These are phyloP conservation scores for Apoda limacodes DNA, from an alignment of 2,888 invertebrate species.

Conservation along the genomic window DNA sequence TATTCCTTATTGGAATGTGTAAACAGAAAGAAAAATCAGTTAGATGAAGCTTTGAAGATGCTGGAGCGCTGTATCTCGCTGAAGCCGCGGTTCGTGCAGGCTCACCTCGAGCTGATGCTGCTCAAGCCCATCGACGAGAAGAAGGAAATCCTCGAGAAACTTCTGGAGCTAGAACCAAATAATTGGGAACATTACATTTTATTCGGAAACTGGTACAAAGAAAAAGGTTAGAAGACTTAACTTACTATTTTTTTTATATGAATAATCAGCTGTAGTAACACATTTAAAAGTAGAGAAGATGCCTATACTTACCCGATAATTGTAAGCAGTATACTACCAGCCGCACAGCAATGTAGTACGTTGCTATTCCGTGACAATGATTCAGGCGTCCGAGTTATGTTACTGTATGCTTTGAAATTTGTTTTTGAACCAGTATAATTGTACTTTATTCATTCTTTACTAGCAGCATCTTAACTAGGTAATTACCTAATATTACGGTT, in stretches of 20 bases:
- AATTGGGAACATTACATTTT: slow-evolving; percentile 78
- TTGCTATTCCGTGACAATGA: background rate
- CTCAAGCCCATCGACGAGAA: slow-evolving; percentile 64
- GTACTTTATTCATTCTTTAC: too few relatives aligned
- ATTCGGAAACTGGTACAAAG: slow-evolving; percentile 78
- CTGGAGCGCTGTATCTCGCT: slow-evolving; percentile 74
- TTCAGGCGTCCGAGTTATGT: too few relatives aligned
- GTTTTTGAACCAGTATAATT: too few relatives aligned
- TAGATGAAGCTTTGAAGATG: slow-evolving; percentile 74
- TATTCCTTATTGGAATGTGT: too few relatives aligned
- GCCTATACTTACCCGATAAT: too few relatives aligned
- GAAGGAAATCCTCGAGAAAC: slow-evolving; percentile 69
- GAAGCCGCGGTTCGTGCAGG: slow-evolving; percentile 77
- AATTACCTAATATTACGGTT: too few relatives aligned
- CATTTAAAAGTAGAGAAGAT: too few relatives aligned
- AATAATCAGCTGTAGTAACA: too few relatives aligned
- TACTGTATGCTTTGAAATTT: background rate
- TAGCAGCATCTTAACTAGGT: too few relatives aligned
- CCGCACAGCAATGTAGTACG: too few relatives aligned
- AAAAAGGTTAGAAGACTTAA: slow-evolving; percentile 67
- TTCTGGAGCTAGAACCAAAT: slow-evolving; percentile 74
- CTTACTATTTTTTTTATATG: background rate
- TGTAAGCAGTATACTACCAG: too few relatives aligned
- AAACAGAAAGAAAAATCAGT: slow-evolving; percentile 77
- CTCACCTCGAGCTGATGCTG: slow-evolving; percentile 75